These are phyloP conservation scores for Acanthosepion pharaonis DNA, from an alignment of 2,888 invertebrate genomes.

Conservation along the genomic window DNA sequence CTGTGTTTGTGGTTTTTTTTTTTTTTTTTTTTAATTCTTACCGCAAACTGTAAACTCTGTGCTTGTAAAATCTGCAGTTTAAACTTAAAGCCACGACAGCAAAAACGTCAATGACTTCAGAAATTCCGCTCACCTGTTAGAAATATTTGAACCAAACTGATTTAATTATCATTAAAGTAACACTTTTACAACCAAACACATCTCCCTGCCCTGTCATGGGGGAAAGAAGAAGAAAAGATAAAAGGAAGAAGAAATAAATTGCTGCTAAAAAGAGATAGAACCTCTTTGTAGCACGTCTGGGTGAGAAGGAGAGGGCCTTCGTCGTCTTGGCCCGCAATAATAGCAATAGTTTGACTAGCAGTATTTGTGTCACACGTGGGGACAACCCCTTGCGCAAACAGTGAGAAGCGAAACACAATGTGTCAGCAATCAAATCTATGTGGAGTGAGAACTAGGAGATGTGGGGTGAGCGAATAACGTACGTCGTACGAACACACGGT, in stretches of 20 bases:
- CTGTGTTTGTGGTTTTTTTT: too few species aligned
- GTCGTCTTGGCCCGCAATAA: neutral
- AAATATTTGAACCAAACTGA: neutral
- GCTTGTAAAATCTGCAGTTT: too few species aligned
- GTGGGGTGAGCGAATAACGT: neutral
- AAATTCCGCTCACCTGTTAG: too few species aligned
- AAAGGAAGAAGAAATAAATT: neutral
- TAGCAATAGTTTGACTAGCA: constrained; percentile 16
- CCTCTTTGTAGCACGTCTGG: neutral
- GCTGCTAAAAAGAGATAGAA: neutral
- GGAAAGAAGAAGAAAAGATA: neutral
- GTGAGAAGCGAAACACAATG: constrained; percentile 20
- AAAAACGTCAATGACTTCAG: too few species aligned
- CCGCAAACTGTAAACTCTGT: too few species aligned
- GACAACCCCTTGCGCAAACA: constrained; percentile 21
- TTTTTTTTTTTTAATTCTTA: too few species aligned
- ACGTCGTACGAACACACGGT: neutral
- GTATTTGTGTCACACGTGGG: constrained; percentile 33
- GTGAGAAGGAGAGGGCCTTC: neutral
- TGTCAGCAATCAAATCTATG: constrained; percentile 22
- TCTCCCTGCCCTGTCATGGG: neutral
- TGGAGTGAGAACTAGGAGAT: neutral
- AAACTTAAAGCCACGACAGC: too few species aligned
- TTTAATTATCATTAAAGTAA: neutral
- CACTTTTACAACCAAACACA: neutral